These are phyloP conservation scores for Anguilla pacifica DNA, from an alignment of 2,797 vertebrate species.

Conservation along the genomic window DNA sequence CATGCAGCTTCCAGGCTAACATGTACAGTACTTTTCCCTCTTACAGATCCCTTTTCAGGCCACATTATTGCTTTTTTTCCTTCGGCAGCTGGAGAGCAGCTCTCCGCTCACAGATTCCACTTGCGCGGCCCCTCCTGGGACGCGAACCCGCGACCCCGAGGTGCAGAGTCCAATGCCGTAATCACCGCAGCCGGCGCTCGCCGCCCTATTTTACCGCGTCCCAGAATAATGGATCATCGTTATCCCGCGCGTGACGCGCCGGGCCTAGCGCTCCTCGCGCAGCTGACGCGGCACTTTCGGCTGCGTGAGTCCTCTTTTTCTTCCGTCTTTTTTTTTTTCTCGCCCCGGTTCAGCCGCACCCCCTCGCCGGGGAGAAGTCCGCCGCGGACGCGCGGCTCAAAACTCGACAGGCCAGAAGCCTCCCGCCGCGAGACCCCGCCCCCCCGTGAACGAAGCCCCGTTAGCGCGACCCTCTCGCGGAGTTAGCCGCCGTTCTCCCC, in stretches of 20 bases:
- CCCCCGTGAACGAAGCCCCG: background rate
- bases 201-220: background rate
- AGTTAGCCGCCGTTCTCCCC: background rate
- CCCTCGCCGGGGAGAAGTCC: background rate
- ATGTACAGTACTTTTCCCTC: background rate
- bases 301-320: background rate
- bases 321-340: background rate
- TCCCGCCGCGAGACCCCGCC: background rate
- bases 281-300: background rate
- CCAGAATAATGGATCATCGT: constrained; percentile 7
- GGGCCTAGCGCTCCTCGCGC: background rate
- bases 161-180: background rate
- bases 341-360: background rate
- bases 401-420: background rate
- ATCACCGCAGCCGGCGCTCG: background rate
- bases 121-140: background rate
- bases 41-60: background rate
- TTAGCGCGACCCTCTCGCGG: background rate
- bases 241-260: background rate
- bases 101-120: background rate
- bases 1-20: background rate
- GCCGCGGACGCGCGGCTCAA: background rate
- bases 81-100: background rate
- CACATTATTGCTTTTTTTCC: background rate
- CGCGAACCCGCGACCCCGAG: background rate